Base-by-base conservation (phyloP, 2,888 invertebrate genomes). In the Alsophila aescularia region DNA sequence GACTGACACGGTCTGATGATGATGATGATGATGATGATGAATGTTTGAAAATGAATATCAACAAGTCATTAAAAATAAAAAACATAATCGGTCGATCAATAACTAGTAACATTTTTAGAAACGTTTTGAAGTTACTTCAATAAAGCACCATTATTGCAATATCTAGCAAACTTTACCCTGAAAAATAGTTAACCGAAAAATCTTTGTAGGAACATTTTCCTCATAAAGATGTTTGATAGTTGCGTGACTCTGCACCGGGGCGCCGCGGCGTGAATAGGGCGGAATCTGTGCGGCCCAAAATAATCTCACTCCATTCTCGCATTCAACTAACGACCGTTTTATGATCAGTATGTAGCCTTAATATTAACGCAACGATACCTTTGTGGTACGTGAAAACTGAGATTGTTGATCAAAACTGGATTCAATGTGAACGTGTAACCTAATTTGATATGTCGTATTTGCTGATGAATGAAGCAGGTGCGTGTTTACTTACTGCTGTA, bases 201-300 rank as follows among this genome's bases (percentile, higher is more conserved):
- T 40, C 16, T 39, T 43, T 9, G 18, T 29, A 31, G 4, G 32
- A 27, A 50, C 32, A 51, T 61, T 50, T 32, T 32, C 50, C 50
- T 47, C 14, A 35, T 48, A 50, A 54, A 58, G 49, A 57, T 34
- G 53, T 48, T 43, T 31, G 44, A 54, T 47, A 58, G 52, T 41
- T 45, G 55, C 54, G 52, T 63, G 65, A 65, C 61, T 65, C 61
- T 59, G 65, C 65, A 55, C 55, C 49, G 66, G 58, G 37, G 52
- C 58, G 65, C 65, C 50, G 50, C 49, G 66, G 58, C 40, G 52
- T 73, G 66, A 76, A 75, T 60, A 62, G 66, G 44, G 62, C 49
- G 13, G 58, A 72, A 65, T 65, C 69, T 64, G 62, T 58, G 54
- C 52, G 58, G 58, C 52, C 60, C 54, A 50, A 50, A 63, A 65